These are phyloP conservation scores for Burhinus oedicnemus DNA, from an alignment of 2,113 vertebrate genomes.

Conservation along the genomic window DNA sequence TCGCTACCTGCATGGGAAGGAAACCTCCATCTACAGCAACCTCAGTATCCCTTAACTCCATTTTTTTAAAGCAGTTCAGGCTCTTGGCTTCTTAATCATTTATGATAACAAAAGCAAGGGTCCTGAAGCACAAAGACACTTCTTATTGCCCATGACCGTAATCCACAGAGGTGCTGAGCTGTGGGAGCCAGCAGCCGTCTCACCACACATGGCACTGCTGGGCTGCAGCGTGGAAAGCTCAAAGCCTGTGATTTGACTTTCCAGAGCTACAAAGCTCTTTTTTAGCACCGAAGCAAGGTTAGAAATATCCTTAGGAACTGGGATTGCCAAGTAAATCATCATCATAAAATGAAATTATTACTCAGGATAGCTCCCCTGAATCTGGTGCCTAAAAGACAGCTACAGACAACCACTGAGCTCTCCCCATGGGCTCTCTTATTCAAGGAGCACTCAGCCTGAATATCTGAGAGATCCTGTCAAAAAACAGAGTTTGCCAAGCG, in stretches of 20 bases:
- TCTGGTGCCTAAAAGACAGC: neutral
- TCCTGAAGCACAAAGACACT: neutral
- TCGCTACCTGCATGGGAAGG: neutral
- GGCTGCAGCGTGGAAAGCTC: neutral
- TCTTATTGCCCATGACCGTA: neutral
- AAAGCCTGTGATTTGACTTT: neutral
- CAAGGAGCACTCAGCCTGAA: neutral
- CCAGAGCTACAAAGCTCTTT: neutral
- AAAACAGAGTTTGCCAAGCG: neutral
- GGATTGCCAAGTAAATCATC: neutral
- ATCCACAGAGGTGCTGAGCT: neutral
- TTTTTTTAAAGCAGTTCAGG: neutral
- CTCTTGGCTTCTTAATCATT: neutral
- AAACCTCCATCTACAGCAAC: neutral
- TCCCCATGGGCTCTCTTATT: neutral
- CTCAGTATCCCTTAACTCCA: neutral
- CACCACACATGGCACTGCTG: rapidly evolving
- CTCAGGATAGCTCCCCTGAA: neutral
- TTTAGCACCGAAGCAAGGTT: neutral
- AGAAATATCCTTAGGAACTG: neutral
- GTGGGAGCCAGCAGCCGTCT: neutral
- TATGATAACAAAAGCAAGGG: rapidly evolving
- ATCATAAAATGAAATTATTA: neutral
- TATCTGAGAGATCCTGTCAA: neutral
- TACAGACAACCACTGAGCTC: neutral